These are phyloP conservation scores for Denticeps clupeoides DNA, from an alignment of 2,797 vertebrate genomes.

Conservation along the genomic window DNA sequence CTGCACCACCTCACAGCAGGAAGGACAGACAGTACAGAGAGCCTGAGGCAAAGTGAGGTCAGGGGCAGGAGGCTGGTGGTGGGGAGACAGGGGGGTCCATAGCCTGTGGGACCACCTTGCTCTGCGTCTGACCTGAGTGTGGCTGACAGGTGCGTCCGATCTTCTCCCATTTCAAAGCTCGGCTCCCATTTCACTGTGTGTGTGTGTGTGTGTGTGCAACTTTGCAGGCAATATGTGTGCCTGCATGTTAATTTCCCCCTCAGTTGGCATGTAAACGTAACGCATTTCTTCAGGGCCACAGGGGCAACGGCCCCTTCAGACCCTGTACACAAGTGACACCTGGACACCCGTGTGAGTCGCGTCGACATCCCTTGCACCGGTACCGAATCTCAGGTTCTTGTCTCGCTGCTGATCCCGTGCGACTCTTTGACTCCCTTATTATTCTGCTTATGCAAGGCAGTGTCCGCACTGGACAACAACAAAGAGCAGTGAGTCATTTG, in stretches of 20 bases:
- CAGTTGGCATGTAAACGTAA: too few relatives aligned
- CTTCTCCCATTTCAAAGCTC: background rate
- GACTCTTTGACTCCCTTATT: conserved; percentile 7
- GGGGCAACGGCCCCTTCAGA: conserved; percentile 8
- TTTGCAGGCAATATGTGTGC: background rate
- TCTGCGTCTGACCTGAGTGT: background rate
- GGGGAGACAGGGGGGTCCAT: background rate
- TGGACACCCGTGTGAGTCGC: conserved; percentile 7
- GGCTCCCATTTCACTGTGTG: background rate
- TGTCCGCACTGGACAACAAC: conserved; percentile 2
- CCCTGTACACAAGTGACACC: too few relatives aligned
- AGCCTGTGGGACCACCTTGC: conserved; percentile 7
- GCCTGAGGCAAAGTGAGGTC: background rate
- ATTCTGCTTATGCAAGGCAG: conserved; percentile 8
- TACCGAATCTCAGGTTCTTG: too few relatives aligned
- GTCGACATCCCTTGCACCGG: too few relatives aligned
- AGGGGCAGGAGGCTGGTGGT: background rate
- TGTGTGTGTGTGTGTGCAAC: background rate
- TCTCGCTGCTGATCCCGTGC: too few relatives aligned
- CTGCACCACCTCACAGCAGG: background rate
- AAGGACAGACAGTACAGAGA: background rate
- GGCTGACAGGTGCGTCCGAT: conserved; percentile 2
- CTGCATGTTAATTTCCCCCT: background rate
- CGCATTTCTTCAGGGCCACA: conserved; percentile 8
- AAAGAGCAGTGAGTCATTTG: background rate